Evolutionary conservation across 2,113 vertebrate genomes (phyloP).

Genomic region (Xyliphius kryptos): DNA sequence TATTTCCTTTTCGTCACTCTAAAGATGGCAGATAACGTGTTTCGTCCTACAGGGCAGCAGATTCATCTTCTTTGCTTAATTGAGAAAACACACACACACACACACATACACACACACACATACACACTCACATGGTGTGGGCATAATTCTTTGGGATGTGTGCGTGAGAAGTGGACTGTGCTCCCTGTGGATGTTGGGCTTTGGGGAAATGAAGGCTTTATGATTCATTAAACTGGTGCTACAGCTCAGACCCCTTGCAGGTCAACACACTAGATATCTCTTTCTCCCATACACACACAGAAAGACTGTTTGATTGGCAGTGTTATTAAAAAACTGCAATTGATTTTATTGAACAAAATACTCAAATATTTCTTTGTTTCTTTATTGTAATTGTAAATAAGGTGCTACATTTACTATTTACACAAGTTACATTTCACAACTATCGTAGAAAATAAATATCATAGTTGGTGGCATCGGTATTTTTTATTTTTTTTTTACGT

Average conservation of each 20-base stretch:
- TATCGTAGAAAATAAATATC: no score
- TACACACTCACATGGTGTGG: slow-evolving; percentile 37
- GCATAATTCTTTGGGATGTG: slow-evolving; percentile 51
- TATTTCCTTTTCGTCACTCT: slow-evolving; percentile 27
- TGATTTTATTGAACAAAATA: no score
- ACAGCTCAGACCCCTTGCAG: slow-evolving; percentile 55
- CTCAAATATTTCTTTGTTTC: no score
- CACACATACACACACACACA: slow-evolving; percentile 29
- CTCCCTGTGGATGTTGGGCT: slow-evolving; percentile 51
- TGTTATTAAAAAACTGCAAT: no score
- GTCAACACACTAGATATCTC: slow-evolving; percentile 16
- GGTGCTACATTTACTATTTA: no score
- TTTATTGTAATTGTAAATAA: no score
- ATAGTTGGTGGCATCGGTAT: no score
- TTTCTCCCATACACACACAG: slow-evolving; percentile 17
- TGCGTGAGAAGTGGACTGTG: slow-evolving; percentile 66
- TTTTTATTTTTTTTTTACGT: no score
- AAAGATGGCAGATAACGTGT: slow-evolving; percentile 39
- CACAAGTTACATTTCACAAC: no score
- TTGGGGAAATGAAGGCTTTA: slow-evolving; percentile 75
- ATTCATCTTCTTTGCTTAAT: slow-evolving; percentile 31
- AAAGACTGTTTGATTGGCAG: no score
- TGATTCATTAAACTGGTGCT: slow-evolving; percentile 68
- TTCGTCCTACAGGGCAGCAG: slow-evolving; percentile 30
- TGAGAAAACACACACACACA: slow-evolving; percentile 23